Base-by-base conservation (phyloP, 35 echinoderm and acorn worm genomes). In the Acanthaster planci region DNA sequence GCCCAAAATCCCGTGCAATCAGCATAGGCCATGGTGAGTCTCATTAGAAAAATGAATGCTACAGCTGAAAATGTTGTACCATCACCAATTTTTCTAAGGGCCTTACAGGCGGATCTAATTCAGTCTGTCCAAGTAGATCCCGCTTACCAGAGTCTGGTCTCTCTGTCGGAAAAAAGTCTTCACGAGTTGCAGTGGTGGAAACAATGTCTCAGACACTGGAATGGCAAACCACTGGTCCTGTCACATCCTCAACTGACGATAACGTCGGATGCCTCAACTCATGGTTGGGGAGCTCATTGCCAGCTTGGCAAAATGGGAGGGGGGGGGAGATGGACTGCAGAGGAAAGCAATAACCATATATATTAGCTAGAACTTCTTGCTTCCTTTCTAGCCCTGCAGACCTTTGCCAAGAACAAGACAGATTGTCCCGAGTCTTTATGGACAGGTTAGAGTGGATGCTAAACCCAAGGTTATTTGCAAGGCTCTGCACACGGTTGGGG, bases 21-120 rank as follows among this genome's bases (percentile, higher is more conserved):
- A 0, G 84, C 72, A n/a, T 38, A 77, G 38, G 34, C 23, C 5
- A 40, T 77, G 40, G 64, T 51, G 67, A 78, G 84, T 47, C 29
- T 86, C 40, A 55, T 79, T 16, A 51, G 72, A 52, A 78, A n/a
- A n/a, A n/a, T n/a, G n/a, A n/a, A n/a, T n/a, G n/a, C n/a, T n/a
- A n/a, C n/a, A n/a, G n/a, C n/a, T 56, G 76, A 87, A n/a, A 51
- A 79, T 37, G 85, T 87, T 5, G n/a, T n/a, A n/a, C 85, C 58
- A 44, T 58, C 84, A 17, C 84, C 84, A 77, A 14, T 86, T 5
- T 86, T 86, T 36, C 67, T 64, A 26, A 40, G 67, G 39, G 18
- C 84, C 12, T 51, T 86, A 8, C 84, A 86, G 38, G 19, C 84
- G 8, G 36, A 86, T 44, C 60, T 86, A 18, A 86, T 86, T 51